These are phyloP conservation scores for Nylanderia fulva DNA, from an alignment of 1,140 invertebrate genomes.

Conservation along the genomic window DNA sequence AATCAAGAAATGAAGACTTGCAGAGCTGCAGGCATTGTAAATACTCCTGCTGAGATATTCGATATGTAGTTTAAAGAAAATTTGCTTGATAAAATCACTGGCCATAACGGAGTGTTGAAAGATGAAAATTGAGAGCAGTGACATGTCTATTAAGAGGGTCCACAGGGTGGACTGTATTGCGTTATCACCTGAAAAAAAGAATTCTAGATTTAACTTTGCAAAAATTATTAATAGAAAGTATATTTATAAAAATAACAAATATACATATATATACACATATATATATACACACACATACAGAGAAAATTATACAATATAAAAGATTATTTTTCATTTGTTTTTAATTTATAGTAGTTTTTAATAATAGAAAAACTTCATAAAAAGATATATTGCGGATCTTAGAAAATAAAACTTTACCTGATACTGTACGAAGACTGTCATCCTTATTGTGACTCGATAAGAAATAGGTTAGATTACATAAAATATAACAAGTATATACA, in stretches of 20 bases:
- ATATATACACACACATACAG: no score
- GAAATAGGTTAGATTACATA: slow-evolving; percentile 81
- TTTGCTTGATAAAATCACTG: slow-evolving; percentile 81
- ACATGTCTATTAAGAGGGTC: slow-evolving; percentile 81
- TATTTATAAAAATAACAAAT: neutral
- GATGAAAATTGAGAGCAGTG: slow-evolving; percentile 85
- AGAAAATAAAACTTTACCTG: neutral
- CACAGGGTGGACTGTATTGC: slow-evolving; percentile 68
- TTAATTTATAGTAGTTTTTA: neutral
- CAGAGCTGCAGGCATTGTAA: slow-evolving; percentile 82
- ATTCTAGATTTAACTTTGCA: slow-evolving; percentile 22
- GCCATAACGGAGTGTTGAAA: slow-evolving; percentile 86
- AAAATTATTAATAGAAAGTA: slow-evolving; percentile 38
- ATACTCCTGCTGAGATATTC: slow-evolving; percentile 85
- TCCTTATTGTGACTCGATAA: slow-evolving; percentile 76
- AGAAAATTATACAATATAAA: no score
- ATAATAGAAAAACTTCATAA: neutral
- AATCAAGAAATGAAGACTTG: slow-evolving; percentile 79
- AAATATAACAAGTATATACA: slow-evolving; percentile 81
- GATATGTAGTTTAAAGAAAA: slow-evolving; percentile 81
- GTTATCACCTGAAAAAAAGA: slow-evolving; percentile 74
- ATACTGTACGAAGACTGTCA: neutral
- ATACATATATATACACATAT: neutral
- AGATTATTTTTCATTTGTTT: neutral
- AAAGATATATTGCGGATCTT: no score